Evolutionary conservation across 2,797 vertebrate species (phyloP), one percentile per base, ranked within the genome.

Genomic region (Bryconaethiops microstoma): DNA sequence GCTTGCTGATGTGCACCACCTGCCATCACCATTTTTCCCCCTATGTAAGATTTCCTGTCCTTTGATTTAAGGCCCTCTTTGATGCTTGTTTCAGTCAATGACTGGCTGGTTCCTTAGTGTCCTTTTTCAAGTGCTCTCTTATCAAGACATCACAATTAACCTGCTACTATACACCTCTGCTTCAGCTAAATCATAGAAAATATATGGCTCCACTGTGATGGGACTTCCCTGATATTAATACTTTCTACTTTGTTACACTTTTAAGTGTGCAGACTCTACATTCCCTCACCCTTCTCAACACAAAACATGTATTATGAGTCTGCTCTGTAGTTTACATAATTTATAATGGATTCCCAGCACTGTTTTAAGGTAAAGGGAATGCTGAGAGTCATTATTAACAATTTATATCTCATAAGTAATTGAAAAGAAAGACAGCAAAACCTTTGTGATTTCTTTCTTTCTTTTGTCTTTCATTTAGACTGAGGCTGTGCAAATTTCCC

Each of bases 51-150:
- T 54, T 19, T 63, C n/a, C 42, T 69, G 54, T 7, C 9, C 64
- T 75, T 81, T 81, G 57, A 68, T 35, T 19, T 13, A 0, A 48
- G 0, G 14, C 6, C 10, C 25, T 57, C 29, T 70, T 25, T 62
- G 74, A 76, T 76, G 62, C 23, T 64, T 23, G 23, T 29, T 10
- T 76, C 42, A 76, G 25, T 64, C 60, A 19, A 35, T 54, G 42
- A 64, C 17, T 29, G 29, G 14, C 7, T 1, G 29, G 57, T n/a
- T 54, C 45, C 70, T 63, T 23, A 54, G 73, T 21, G n/a, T 62
- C 55, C 42, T 69, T n/a, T n/a, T 52, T 63, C 8, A 54, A 75
- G 62, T 39, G 62, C 16, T 65, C 1, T 72, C 21, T 62, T 63
- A 7, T 73, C 25, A 75, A 40, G 52, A 55, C 39, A 13, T 59